phyloP scores from a whole-genome alignment of 2,888 invertebrate species.

The Megamerina dolium region DNA sequence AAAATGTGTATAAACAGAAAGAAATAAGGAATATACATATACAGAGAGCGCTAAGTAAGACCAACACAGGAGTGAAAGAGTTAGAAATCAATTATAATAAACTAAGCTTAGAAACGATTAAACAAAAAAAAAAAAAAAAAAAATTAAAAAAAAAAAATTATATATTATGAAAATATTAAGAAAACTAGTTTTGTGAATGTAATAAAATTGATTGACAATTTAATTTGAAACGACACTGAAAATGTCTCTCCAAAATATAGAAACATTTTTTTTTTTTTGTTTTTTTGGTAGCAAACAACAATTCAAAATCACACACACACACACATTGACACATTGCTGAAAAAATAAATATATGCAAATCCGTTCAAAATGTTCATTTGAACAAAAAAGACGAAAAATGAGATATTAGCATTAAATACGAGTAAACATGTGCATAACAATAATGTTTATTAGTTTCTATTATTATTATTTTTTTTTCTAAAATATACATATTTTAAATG shows the following conservation, averaged over 20 bases:
- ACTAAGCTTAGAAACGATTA: constrained; percentile 4
- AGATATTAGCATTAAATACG: no score
- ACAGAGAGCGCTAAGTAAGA: no score
- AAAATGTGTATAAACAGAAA: no score
- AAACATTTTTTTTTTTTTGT: neutral
- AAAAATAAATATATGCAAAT: constrained; percentile 30
- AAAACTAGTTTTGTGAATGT: constrained; percentile 16
- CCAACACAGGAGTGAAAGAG: no score
- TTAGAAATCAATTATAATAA: constrained; percentile 6
- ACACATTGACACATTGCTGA: neutral
- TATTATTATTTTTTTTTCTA: no score
- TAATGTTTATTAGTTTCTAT: no score
- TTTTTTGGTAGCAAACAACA: constrained; percentile 1
- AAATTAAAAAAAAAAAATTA: no score
- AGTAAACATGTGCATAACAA: no score
- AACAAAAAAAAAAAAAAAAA: no score
- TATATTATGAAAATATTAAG: no score
- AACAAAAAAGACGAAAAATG: neutral
- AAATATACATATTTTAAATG: no score
- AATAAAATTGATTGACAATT: constrained; percentile 44
- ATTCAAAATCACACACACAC: neutral
- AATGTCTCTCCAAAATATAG: constrained; percentile 2
- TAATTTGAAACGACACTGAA: constrained; percentile 29
- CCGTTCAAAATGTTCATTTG: constrained; percentile 10
- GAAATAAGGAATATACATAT: no score